Conservation (phyloP, 64 coral and sea anemone species). For the Stylophora pistillata region DNA sequence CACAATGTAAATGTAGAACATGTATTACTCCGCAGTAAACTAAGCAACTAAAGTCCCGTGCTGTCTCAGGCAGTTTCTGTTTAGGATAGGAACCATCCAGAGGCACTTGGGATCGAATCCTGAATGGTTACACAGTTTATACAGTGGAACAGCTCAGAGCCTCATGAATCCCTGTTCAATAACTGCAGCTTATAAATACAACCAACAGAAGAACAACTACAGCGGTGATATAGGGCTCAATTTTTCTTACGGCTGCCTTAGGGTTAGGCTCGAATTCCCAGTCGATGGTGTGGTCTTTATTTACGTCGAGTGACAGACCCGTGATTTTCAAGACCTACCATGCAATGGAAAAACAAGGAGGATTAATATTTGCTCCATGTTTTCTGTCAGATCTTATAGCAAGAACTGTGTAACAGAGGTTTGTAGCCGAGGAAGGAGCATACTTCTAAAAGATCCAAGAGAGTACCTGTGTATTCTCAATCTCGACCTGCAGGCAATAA, state of each 20-base stretch:
- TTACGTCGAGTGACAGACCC: constrained; percentile 21
- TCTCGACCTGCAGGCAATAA: too few relatives aligned
- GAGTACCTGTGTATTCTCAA: too few relatives aligned
- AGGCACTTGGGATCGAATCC: too few relatives aligned
- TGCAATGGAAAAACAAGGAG: not conserved
- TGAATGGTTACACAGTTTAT: too few relatives aligned
- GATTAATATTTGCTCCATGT: too few relatives aligned
- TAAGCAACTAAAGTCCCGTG: too few relatives aligned
- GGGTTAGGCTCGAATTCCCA: constrained; percentile 13
- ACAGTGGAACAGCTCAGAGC: not conserved
- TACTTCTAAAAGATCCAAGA: not conserved
- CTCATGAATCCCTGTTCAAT: not conserved
- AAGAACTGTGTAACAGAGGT: not conserved
- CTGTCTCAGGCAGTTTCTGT: too few relatives aligned
- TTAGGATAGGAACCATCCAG: too few relatives aligned
- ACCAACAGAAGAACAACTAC: not conserved
- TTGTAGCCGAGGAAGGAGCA: not conserved
- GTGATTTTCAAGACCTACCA: constrained; percentile 47
- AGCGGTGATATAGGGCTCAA: not conserved
- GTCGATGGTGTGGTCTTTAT: constrained; percentile 13
- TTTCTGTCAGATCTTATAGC: too few relatives aligned
- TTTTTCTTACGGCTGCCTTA: constrained; percentile 4
- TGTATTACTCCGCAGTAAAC: too few relatives aligned
- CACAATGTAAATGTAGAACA: too few relatives aligned
- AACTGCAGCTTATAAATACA: not conserved